Conservation (phyloP, 2,888 invertebrate genomes). For the Thysanoteuthis rhombus region DNA sequence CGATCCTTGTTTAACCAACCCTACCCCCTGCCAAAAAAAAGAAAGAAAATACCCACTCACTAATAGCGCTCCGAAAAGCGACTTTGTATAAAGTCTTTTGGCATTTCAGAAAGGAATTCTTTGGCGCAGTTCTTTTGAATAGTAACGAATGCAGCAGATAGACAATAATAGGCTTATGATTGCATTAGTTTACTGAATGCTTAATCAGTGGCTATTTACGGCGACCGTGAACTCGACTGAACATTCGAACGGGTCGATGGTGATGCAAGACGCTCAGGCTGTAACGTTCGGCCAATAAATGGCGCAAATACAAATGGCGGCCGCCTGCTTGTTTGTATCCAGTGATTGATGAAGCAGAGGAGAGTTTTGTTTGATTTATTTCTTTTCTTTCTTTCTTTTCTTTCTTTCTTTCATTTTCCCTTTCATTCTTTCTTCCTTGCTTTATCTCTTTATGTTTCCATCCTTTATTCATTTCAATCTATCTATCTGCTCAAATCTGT, state of each 20-base stretch:
- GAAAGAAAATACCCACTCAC: too few relatives aligned
- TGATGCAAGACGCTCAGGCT: neutral
- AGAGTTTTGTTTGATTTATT: too few relatives aligned
- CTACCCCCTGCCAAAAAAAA: too few relatives aligned
- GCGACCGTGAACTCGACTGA: neutral
- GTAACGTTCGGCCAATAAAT: neutral
- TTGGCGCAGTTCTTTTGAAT: neutral
- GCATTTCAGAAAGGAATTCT: constrained; percentile 12
- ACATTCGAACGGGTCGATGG: neutral
- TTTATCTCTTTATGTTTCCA: too few relatives aligned
- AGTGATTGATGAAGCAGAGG: too few relatives aligned
- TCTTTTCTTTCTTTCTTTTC: too few relatives aligned
- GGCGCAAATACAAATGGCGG: neutral
- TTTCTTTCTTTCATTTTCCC: too few relatives aligned
- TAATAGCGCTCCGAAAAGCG: neutral
- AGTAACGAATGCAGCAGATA: neutral
- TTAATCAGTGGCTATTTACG: neutral
- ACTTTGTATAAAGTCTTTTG: neutral
- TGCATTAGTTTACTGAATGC: constrained; percentile 12
- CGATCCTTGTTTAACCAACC: too few relatives aligned
- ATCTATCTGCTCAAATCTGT: too few relatives aligned
- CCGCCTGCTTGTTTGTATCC: too few relatives aligned
- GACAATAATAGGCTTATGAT: constrained; percentile 12
- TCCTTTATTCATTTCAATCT: too few relatives aligned
- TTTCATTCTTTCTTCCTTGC: too few relatives aligned